Conservation (phyloP, 1,140 invertebrate genomes). For the Lycorma delicatula region DNA sequence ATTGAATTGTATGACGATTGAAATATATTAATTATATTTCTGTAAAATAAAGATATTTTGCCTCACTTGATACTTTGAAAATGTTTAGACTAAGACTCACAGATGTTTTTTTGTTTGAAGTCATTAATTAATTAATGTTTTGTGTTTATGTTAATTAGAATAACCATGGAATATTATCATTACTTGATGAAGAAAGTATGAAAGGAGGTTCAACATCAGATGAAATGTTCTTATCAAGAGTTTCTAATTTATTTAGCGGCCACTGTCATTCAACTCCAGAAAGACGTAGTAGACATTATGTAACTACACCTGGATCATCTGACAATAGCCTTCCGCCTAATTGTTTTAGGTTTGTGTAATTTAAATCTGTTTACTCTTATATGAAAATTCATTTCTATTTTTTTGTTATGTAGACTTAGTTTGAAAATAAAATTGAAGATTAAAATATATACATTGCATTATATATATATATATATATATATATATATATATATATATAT, state of each 20-base stretch:
- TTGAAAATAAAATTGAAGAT: too few relatives aligned
- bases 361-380: conserved; percentile 46
- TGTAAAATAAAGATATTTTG: too few relatives aligned
- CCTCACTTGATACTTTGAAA: too few relatives aligned
- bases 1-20: too few relatives aligned
- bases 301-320: conserved; percentile 19
- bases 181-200: conserved; percentile 64
- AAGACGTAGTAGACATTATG: conserved; percentile 17
- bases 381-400: conserved; percentile 31
- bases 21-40: too few relatives aligned
- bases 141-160: too few relatives aligned
- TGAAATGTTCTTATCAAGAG: conserved; percentile 59
- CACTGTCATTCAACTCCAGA: conserved; percentile 29
- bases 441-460: too few relatives aligned
- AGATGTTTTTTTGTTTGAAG: too few relatives aligned
- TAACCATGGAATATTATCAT: conserved; percentile 45
- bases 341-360: conserved; percentile 31
- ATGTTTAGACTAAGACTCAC: not conserved
- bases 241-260: conserved; percentile 55
- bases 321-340: conserved; percentile 32
- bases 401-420: conserved; percentile 5
- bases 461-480: too few relatives aligned
- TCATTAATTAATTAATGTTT: too few relatives aligned
- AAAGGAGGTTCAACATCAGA: conserved; percentile 59
- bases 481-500: too few relatives aligned